Conservation (phyloP, 2,888 invertebrate genomes). For the Gastrophysa polygoni region DNA sequence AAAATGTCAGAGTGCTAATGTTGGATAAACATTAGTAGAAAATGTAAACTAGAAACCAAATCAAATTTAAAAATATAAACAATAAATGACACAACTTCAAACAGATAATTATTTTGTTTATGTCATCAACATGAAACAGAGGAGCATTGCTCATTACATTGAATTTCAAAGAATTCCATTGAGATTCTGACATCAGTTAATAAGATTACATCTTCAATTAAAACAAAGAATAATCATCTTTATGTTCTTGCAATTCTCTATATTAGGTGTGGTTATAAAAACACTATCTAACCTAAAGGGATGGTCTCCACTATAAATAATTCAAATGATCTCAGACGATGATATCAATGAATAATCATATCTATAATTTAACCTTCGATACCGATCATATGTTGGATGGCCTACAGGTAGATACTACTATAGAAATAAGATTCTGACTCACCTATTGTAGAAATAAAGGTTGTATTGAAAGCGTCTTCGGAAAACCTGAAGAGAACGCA, state of each 20-base stretch:
- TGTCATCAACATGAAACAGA: conserved; percentile 7
- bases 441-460: conserved; percentile 97
- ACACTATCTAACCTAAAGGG: conserved; percentile 27
- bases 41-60: conserved; percentile 9
- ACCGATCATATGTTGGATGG: conserved; percentile 36
- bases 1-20: background rate
- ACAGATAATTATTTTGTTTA: conserved; percentile 12
- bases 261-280: conserved; percentile 40
- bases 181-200: conserved; percentile 9
- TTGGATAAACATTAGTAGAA: background rate
- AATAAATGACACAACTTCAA: conserved; percentile 7
- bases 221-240: conserved; percentile 16
- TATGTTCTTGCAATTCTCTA: conserved; percentile 19
- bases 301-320: background rate
- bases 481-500: conserved; percentile 94
- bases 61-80: conserved; percentile 6
- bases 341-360: conserved; percentile 6
- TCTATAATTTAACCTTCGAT: conserved; percentile 26
- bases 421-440: conserved; percentile 55
- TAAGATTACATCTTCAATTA: conserved; percentile 22
- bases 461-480: conserved; percentile 93
- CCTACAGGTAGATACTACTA: conserved; percentile 37
- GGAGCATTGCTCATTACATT: conserved; percentile 1
- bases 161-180: conserved; percentile 19
- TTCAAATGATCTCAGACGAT: conserved; percentile 11